A percentile compares a stretch with the other conserved stretches of the same genome.
These are phyloP conservation scores for Nothocercus nigrocapillus DNA, from an alignment of 2,113 vertebrate species.

Conservation along the genomic window DNA sequence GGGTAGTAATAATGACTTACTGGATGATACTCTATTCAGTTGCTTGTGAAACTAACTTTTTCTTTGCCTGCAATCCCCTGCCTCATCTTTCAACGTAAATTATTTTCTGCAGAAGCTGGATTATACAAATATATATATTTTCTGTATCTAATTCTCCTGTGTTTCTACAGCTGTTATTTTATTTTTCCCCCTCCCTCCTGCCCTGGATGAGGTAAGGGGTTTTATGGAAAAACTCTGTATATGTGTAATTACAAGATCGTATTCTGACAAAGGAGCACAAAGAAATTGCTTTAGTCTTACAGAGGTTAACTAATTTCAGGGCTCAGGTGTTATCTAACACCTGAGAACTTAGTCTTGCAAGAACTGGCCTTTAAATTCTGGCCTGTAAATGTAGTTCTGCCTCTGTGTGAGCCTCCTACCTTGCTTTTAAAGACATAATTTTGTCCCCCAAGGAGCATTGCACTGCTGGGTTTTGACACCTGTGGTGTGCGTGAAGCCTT, in stretches of 20 bases:
- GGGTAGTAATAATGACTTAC: background rate
- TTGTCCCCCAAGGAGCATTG: accelerated
- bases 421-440: background rate
- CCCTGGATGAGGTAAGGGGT: background rate
- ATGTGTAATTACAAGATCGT: background rate
- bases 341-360: background rate
- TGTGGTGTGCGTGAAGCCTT: background rate
- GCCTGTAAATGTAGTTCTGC: background rate
- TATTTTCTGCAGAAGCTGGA: background rate
- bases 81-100: background rate
- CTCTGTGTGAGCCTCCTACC: background rate
- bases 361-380: background rate
- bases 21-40: background rate
- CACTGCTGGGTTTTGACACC: background rate
- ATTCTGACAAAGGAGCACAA: background rate
- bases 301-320: background rate
- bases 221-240: background rate
- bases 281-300: background rate
- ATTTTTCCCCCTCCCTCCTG: background rate
- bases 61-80: background rate
- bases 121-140: background rate
- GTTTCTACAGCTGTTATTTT: background rate
- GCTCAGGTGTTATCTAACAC: background rate
- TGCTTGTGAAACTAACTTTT: background rate
- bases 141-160: background rate